Conservation (phyloP, 2,888 invertebrate species). For the Drosophila peninsularis region DNA sequence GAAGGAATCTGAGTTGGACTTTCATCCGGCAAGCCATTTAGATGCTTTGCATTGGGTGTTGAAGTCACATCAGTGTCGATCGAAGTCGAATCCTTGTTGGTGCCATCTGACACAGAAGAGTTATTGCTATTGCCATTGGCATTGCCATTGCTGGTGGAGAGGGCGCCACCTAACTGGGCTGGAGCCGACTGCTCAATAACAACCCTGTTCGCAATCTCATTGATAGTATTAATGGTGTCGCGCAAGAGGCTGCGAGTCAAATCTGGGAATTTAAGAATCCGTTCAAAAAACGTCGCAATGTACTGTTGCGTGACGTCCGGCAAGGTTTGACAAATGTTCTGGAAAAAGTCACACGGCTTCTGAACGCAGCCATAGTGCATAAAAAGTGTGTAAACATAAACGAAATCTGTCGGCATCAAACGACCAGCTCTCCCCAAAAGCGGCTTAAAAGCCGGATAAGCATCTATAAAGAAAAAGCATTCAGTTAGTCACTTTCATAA, state of each 20-base stretch:
- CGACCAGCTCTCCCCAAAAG: slow-evolving; percentile 67
- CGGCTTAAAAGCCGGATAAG: slow-evolving; percentile 77
- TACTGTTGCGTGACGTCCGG: slow-evolving; percentile 70
- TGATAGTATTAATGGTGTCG: slow-evolving; percentile 67
- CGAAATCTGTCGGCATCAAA: slow-evolving; percentile 74
- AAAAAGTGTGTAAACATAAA: slow-evolving; percentile 82
- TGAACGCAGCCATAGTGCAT: slow-evolving; percentile 83
- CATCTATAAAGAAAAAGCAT: slow-evolving; percentile 50
- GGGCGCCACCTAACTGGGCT: too few species aligned
- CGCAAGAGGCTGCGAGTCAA: slow-evolving; percentile 71
- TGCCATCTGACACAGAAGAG: background rate
- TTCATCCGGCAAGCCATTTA: background rate
- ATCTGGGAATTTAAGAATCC: slow-evolving; percentile 57
- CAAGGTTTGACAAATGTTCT: slow-evolving; percentile 79
- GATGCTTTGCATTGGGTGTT: background rate
- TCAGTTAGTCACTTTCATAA: background rate
- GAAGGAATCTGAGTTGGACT: slow-evolving; percentile 13
- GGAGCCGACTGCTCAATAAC: too few species aligned
- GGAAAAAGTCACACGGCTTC: slow-evolving; percentile 74
- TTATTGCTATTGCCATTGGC: too few species aligned
- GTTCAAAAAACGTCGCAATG: slow-evolving; percentile 78
- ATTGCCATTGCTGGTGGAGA: too few species aligned
- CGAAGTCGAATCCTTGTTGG: background rate
- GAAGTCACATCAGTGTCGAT: slow-evolving; percentile 2
- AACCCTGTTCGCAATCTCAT: background rate